Evolutionary conservation across 2,888 invertebrate species (phyloP), one percentile per base, ranked within the genome.

Genomic region (Leptopterna dolabrata): DNA sequence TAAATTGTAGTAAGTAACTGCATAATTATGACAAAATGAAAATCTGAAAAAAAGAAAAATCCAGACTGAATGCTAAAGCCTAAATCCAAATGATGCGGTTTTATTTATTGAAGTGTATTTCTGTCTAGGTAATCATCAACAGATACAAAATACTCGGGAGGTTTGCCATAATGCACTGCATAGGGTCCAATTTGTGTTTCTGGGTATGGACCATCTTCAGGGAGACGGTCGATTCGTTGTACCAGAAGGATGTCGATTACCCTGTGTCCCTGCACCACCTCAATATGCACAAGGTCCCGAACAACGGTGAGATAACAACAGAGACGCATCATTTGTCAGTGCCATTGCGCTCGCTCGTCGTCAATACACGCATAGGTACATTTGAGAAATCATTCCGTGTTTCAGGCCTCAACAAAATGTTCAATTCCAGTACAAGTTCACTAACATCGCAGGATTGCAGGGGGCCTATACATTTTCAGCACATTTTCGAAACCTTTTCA

Each of bases 81-180:
- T 2, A 36, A 55, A 55, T n/a, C 55, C 19, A 3, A 55, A 55
- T 55, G 47, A 14, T 19, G 3, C 55, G 3, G 4, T 16, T 16
- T 3, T n/a, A 11, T 11, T 55, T 6, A 55, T 55, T 3, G 24
- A n/a, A 24, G 24, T 63, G 13, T 13, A 19, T 83, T 78, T 19
- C 45, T 82, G 90, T 91, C 30, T 91, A 94, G 94, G 93, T 95
- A 87, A 93, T 94, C 86, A 94, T 94, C 88, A 94, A 94, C 90
- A 92, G 93, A 81, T 92, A 93, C 90, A 92, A 92, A 89, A 93
- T 93, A 85, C 89, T 96, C 45, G 95, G 95, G 0, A 93, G 95
- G 88, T 94, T 96, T 90, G 95, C 95, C 3, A 92, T 96, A 88
- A 96, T 96, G 96, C 96, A 96, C 91, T 94, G 96, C 92, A 94